A percentile compares a stretch with the other conserved stretches of the same genome.
These are phyloP conservation scores for Electrophaes corylata DNA, from an alignment of 2,888 invertebrate species.

Conservation along the genomic window DNA sequence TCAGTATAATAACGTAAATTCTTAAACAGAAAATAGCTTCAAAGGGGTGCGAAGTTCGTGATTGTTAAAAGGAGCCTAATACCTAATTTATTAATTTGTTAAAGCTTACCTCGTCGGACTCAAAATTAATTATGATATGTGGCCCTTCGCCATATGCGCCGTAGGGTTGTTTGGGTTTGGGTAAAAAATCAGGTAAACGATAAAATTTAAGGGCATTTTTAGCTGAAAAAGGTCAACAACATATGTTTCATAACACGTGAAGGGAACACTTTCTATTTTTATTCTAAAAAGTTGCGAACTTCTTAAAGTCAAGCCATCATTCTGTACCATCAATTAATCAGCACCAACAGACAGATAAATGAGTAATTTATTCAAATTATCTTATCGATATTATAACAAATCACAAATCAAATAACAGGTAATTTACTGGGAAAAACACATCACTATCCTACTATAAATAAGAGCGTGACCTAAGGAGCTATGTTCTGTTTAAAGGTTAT, in stretches of 20 bases:
- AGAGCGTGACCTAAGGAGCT: too few relatives aligned
- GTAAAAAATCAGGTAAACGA: constrained; percentile 66
- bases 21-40: background rate
- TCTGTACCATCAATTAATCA: background rate
- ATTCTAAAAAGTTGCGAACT: background rate
- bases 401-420: background rate
- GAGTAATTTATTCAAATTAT: background rate
- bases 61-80: background rate
- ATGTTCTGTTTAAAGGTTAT: too few relatives aligned
- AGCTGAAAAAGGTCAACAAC: constrained; percentile 41
- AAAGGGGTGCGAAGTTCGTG: background rate
- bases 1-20: background rate
- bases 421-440: background rate
- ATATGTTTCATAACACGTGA: constrained; percentile 38
- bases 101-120: constrained; percentile 4
- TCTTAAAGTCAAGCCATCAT: background rate
- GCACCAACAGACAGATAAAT: background rate
- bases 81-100: background rate
- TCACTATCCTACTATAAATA: background rate
- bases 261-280: constrained; percentile 30
- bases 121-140: constrained; percentile 21
- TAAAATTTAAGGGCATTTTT: constrained; percentile 49
- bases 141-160: constrained; percentile 39
- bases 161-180: constrained; percentile 33
- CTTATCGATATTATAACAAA: background rate